A percentile compares a stretch with the other conserved stretches of the same genome.
Conservation (phyloP, 2,888 invertebrate species). For the Drosophila siamana region DNA sequence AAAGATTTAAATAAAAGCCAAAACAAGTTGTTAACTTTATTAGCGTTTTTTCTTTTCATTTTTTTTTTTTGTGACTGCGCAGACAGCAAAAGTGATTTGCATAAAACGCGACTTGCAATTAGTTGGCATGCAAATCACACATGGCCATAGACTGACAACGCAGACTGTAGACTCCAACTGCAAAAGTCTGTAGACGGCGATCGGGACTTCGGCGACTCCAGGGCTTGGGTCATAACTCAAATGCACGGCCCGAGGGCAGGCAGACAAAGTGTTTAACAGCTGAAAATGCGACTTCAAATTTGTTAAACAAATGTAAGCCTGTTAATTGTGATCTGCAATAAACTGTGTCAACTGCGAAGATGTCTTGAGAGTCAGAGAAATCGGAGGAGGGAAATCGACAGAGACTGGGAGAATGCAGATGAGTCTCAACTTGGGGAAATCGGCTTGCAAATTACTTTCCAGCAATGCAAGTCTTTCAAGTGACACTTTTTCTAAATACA, state of each 20-base stretch:
- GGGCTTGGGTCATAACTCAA: slow-evolving; percentile 58
- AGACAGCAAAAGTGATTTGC: slow-evolving; percentile 59
- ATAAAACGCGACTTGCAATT: slow-evolving; percentile 63
- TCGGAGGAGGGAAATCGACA: neutral
- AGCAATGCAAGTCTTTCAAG: too few species aligned
- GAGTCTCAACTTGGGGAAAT: neutral
- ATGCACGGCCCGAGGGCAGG: slow-evolving; percentile 29
- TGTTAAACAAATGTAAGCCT: slow-evolving; percentile 31
- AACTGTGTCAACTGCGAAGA: slow-evolving; percentile 9
- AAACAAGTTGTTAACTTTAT: slow-evolving; percentile 73
- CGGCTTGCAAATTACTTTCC: neutral
- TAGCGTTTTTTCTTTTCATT: slow-evolving; percentile 45
- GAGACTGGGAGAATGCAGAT: neutral
- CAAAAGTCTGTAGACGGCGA: slow-evolving; percentile 8
- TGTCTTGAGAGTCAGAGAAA: neutral
- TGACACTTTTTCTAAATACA: too few species aligned
- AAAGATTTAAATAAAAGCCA: slow-evolving; percentile 51
- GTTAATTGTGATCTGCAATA: slow-evolving; percentile 20
- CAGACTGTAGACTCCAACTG: slow-evolving; percentile 20
- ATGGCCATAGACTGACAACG: slow-evolving; percentile 37
- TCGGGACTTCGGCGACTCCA: slow-evolving; percentile 8
- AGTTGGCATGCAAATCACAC: slow-evolving; percentile 70
- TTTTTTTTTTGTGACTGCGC: slow-evolving; percentile 20
- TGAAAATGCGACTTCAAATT: slow-evolving; percentile 40
- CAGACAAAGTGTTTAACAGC: slow-evolving; percentile 31